phyloP scores from a whole-genome alignment of 2,113 vertebrate species.

The Dendropsophus ebraccatus region DNA sequence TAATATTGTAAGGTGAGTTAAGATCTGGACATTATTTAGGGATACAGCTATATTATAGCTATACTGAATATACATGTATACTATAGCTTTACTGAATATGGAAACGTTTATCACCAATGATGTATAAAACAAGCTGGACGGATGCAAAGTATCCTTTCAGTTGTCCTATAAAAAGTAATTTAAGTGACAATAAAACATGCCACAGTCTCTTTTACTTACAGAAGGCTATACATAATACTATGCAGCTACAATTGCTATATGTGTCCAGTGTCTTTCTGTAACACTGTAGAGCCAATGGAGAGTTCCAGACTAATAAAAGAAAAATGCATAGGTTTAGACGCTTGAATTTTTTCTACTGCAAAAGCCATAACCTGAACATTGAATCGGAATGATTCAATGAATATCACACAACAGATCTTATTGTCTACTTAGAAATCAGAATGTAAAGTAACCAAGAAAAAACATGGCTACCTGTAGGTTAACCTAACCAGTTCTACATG shows the following conservation, averaged over 20 bases:
- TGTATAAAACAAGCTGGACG: background rate
- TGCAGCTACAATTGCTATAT: background rate
- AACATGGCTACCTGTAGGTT: too few species aligned
- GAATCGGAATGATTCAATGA: too few species aligned
- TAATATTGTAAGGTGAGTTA: background rate
- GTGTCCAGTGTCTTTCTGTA: background rate
- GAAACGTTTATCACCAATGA: background rate
- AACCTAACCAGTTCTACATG: background rate
- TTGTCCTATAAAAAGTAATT: background rate
- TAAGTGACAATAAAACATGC: background rate
- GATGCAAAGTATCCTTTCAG: background rate
- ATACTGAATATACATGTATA: background rate
- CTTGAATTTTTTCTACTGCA: background rate
- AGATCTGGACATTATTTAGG: too few species aligned
- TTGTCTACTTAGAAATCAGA: background rate
- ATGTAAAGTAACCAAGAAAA: background rate
- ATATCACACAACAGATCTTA: background rate
- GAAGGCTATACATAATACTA: too few species aligned
- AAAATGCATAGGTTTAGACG: background rate
- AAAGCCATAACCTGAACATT: background rate
- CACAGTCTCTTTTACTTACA: background rate
- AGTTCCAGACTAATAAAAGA: background rate
- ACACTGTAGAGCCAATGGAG: background rate
- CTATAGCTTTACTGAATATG: background rate
- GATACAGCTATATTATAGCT: background rate